Percentiles rank a stretch among this genome's conserved stretches.
Evolutionary conservation across 2,113 vertebrate genomes (phyloP).

Genomic region (Pterocles gutturalis): DNA sequence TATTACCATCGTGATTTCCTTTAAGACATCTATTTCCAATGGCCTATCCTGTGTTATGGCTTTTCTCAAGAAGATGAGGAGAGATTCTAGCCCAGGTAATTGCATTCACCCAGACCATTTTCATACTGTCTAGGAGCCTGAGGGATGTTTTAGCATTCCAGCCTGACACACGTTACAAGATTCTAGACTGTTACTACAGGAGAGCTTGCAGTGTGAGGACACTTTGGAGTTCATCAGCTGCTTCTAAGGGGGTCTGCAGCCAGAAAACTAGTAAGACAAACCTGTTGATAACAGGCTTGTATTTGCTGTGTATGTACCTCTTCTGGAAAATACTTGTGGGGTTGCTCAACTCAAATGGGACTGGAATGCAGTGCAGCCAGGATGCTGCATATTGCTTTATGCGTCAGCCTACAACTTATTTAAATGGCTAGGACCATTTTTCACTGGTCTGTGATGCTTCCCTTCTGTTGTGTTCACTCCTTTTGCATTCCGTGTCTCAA

Average conservation of each 20-base stretch:
- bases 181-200: neutral
- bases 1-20: neutral
- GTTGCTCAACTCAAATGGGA: neutral
- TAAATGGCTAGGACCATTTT: neutral
- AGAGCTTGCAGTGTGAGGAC: neutral
- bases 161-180: neutral
- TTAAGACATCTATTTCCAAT: neutral
- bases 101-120: neutral
- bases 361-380: neutral
- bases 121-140: neutral
- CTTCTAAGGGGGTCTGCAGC: neutral
- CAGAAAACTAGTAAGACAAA: neutral
- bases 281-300: neutral
- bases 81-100: neutral
- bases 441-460: neutral
- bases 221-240: neutral
- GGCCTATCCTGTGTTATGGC: neutral
- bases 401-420: neutral
- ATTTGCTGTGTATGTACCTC: neutral
- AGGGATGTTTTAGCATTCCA: neutral
- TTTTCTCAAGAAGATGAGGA: neutral
- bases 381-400: neutral
- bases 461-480: neutral
- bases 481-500: neutral
- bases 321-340: neutral